These are phyloP conservation scores for Todiramphus chloris DNA, from an alignment of 2,113 vertebrate species.

Conservation along the genomic window DNA sequence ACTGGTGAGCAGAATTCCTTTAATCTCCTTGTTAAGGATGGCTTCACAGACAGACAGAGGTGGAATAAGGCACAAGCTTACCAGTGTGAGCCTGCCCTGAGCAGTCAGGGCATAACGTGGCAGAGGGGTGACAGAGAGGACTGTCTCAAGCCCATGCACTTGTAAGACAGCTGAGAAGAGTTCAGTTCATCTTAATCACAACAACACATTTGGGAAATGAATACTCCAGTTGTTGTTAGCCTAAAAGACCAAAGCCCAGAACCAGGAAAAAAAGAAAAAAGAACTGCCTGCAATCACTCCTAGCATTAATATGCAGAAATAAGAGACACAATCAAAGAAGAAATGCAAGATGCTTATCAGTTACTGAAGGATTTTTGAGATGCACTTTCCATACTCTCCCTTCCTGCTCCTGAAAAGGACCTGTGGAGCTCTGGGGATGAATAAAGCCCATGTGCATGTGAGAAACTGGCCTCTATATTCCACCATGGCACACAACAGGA, in stretches of 20 bases:
- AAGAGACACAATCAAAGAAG: neutral
- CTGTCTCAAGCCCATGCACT: neutral
- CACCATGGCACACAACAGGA: neutral
- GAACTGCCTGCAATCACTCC: neutral
- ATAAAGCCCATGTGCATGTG: neutral
- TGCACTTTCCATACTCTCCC: neutral
- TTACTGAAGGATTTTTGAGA: neutral
- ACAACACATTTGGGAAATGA: neutral
- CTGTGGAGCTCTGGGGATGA: neutral
- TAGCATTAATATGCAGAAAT: neutral
- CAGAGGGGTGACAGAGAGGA: neutral
- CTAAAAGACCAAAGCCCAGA: neutral
- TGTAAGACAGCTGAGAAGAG: neutral
- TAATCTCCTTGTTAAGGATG: neutral
- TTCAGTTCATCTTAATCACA: neutral
- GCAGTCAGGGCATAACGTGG: accelerated
- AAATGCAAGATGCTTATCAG: neutral
- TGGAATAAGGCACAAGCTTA: neutral
- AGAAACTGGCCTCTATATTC: neutral
- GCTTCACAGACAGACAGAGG: neutral
- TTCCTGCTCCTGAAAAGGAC: neutral
- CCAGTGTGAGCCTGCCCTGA: accelerated
- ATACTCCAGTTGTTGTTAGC: neutral
- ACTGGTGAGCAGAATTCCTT: accelerated
- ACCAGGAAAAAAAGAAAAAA: neutral